These are phyloP conservation scores for Branchellion lobata DNA, from an alignment of 2,888 invertebrate genomes.

Conservation along the genomic window DNA sequence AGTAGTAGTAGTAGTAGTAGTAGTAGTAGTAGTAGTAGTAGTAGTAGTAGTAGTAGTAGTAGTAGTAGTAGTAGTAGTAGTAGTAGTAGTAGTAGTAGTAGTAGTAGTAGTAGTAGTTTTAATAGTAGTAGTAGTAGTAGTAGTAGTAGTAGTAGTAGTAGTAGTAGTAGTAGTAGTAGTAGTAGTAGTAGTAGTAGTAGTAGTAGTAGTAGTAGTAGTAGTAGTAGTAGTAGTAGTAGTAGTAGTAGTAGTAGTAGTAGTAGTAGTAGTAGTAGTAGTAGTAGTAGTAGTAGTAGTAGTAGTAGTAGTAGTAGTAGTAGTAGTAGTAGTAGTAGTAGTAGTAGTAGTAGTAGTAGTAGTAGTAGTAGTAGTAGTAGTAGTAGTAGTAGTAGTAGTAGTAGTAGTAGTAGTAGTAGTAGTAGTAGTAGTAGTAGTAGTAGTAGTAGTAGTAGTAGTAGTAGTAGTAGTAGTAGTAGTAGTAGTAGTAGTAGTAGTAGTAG, in stretches of 20 bases:
- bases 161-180: not conserved
- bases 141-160: not conserved
- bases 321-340: not conserved
- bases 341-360: not conserved
- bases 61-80: not conserved
- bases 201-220: not conserved
- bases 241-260: not conserved
- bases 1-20: no score
- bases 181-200: slow-evolving; percentile 3
- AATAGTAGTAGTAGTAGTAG: slow-evolving; percentile 3
- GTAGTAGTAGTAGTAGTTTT: no score
- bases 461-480: slow-evolving; percentile 14
- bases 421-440: not conserved
- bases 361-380: not conserved
- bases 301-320: not conserved
- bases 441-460: slow-evolving; percentile 14
- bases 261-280: not conserved
- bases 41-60: no score
- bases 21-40: no score
- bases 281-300: no score
- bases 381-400: not conserved
- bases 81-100: not conserved
- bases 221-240: not conserved
- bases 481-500: slow-evolving; percentile 14
- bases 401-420: not conserved